phyloP scores from a whole-genome alignment of 2,797 vertebrate genomes.

The Silurus lanzhouensis region DNA sequence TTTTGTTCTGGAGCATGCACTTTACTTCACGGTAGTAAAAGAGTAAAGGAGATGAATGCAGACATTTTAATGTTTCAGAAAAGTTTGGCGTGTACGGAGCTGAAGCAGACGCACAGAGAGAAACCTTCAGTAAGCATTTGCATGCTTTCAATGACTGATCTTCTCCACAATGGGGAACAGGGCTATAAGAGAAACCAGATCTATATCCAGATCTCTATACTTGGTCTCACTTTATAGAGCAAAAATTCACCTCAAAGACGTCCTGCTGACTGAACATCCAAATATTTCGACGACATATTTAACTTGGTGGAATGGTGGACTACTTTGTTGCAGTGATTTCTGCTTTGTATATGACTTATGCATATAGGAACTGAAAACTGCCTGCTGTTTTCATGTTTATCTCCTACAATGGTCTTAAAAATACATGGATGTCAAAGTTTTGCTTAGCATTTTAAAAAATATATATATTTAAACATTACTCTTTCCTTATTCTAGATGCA shows the following conservation, averaged over 20 bases:
- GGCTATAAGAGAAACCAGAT: conserved; percentile 8
- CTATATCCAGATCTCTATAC: conserved; percentile 4
- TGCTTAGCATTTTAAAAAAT: not conserved
- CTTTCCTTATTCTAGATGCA: not conserved
- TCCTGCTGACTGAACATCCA: conserved; percentile 16
- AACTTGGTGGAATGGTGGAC: not conserved
- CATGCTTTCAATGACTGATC: conserved; percentile 20
- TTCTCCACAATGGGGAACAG: conserved; percentile 9
- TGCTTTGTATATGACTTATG: not conserved
- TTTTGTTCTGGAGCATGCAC: not conserved
- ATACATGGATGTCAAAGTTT: not conserved
- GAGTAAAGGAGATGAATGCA: not conserved
- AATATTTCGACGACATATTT: conserved; percentile 3
- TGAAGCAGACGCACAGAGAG: not conserved
- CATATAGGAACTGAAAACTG: conserved; percentile 4
- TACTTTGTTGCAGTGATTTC: not conserved
- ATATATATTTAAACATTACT: not conserved
- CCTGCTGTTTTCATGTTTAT: conserved; percentile 9
- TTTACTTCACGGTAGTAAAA: not conserved
- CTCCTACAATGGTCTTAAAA: not conserved
- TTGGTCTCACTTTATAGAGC: conserved; percentile 7
- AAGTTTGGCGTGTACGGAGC: not conserved
- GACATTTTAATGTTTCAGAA: not conserved
- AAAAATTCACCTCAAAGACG: conserved; percentile 16
- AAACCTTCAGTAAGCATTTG: not conserved